Conservation (phyloP, 2,888 invertebrate genomes). For the Nesidiocoris tenuis region DNA sequence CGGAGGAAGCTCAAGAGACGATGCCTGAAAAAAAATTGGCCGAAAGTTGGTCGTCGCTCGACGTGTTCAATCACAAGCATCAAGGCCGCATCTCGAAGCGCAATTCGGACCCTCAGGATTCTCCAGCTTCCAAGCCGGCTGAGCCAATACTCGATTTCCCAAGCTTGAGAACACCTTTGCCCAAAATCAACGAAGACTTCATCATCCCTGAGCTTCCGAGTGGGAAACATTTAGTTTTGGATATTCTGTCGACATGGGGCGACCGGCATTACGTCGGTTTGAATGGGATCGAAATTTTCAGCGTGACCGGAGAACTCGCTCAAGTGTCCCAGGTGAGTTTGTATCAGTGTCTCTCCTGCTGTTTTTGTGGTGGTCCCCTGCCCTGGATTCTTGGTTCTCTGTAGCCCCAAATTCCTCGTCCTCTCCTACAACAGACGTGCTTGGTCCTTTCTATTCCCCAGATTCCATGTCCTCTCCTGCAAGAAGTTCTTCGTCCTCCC, state of each 20-base stretch:
- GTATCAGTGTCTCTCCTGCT: too few relatives aligned
- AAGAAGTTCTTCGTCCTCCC: too few relatives aligned
- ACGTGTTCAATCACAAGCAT: conserved; percentile 52
- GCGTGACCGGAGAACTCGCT: conserved; percentile 62
- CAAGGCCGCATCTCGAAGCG: conserved; percentile 52
- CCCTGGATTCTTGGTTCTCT: too few relatives aligned
- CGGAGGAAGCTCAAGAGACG: background rate
- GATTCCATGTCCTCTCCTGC: too few relatives aligned
- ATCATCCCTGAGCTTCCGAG: conserved; percentile 74
- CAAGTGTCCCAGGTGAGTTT: conserved; percentile 63
- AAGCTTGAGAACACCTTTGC: conserved; percentile 24
- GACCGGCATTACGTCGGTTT: conserved; percentile 75
- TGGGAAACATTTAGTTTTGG: conserved; percentile 66
- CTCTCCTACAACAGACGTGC: too few relatives aligned
- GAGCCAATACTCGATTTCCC: conserved; percentile 3
- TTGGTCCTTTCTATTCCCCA: too few relatives aligned
- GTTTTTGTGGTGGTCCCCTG: too few relatives aligned
- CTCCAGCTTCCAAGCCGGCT: conserved; percentile 1
- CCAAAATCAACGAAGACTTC: conserved; percentile 57
- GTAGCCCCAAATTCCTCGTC: too few relatives aligned
- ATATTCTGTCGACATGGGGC: conserved; percentile 75
- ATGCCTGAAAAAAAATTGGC: conserved; percentile 50
- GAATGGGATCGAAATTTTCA: conserved; percentile 76
- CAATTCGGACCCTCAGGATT: conserved; percentile 19
- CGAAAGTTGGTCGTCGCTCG: conserved; percentile 53